Evolutionary conservation across 1,140 invertebrate species (phyloP), one percentile per base, ranked within the genome.

Genomic region (Frieseomelitta varia): DNA sequence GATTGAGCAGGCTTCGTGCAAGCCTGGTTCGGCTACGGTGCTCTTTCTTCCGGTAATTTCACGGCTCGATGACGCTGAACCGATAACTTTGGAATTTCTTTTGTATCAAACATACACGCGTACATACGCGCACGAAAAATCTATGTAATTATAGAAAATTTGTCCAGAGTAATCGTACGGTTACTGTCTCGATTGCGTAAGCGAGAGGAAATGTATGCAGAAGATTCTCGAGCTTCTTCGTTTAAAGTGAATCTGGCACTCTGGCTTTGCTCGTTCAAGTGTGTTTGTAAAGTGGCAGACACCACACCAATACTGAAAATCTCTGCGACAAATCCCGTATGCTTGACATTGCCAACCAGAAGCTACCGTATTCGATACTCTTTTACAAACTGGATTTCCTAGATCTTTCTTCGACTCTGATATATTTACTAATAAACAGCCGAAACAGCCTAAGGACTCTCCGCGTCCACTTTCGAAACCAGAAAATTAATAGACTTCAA

Each of bases 11-110:
- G 4, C n/a, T 63, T 51, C 47, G 69, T 14, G 21, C 15, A 34
- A 24, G 1, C 6, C 10, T 34, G 56, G 65, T 58, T 85, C 81
- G 55, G 81, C 80, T 88, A 82, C 65, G 53, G 69, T 30, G 67
- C 79, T 47, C 39, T 30, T 72, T 85, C n/a, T 87, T 90, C 88
- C 88, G 88, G 87, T 85, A 89, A 90, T 90, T 90, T 90, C 82
- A 89, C 68, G 85, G 78, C 39, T 88, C 87, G 88, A 89, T 89
- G 84, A 58, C 87, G 79, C 39, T 30, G 67, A 69, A 80, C 80
- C 87, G 83, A 89, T 89, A 89, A 27, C 67, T n/a, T 0, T 68
- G 85, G 79, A 90, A 89, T 90, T 80, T 65, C 85, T 80, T 90
- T 90, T 87, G 75, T 87, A 74, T 67, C 51, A 55, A 61, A 24